Evolutionary conservation across 2,113 vertebrate genomes (phyloP), one percentile per base, ranked within the genome.

Genomic region (Indicator maculatus): DNA sequence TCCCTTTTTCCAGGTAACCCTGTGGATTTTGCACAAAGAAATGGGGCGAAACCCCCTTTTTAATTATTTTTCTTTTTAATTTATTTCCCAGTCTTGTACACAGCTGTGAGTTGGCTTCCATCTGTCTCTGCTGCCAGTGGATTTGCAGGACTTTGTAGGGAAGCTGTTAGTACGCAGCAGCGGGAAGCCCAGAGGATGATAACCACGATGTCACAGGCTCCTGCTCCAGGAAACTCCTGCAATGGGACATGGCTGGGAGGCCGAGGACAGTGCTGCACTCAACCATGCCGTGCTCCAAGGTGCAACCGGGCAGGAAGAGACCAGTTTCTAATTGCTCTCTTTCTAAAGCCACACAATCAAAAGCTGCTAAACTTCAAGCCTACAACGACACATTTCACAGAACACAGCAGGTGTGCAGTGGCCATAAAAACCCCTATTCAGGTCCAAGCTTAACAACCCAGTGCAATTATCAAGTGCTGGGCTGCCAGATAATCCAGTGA

Each of bases 381-480:
- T 55, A 53, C 53, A 36, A 39, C 56, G 66, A 52, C 89, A 91
- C 60, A n/a, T 83, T 70, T 88, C 60, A 59, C 30, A 17, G 64
- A 53, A 77, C 9, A 86, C 30, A 36, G 64, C 39, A 18, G 28
- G 45, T 58, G 82, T 86, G 89, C 72, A 65, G 58, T 9, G 53
- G 72, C 47, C 69, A 86, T 77, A 83, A 66, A 66, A 18, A 1
- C 2, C 17, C 36, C 15, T 58, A 50, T 45, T 64, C 60, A 78
- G 75, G 72, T 86, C 65, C 76, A 41, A 61, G 65, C 83, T 80
- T 60, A 93, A 81, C 85, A 86, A 78, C 30, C 0, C 0, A 77
- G 58, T 31, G 58, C 63, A 86, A 84, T 93, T 59, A 95, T 19
- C 76, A 45, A 65, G 90, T 94, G 76, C 83, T 82, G 50, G 82